Conservation (phyloP, 2,113 vertebrate species). For the Grammomys surdaster region DNA sequence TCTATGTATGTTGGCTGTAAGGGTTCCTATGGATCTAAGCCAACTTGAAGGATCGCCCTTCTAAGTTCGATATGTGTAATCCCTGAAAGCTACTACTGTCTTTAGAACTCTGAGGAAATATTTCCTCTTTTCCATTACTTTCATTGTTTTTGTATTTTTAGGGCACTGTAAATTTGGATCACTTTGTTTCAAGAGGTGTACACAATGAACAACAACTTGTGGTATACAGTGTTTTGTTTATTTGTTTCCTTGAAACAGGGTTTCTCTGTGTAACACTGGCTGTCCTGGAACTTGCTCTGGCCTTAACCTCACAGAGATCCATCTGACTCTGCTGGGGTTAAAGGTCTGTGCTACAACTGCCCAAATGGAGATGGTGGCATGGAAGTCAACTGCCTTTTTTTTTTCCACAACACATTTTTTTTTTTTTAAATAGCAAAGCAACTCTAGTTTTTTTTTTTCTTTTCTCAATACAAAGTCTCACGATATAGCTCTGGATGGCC, state of each 20-base stretch:
- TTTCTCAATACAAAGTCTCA: background rate
- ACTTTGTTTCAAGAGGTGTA: slow-evolving; percentile 40
- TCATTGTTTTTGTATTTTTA: slow-evolving; percentile 50
- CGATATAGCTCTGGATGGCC: background rate
- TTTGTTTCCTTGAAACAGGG: background rate
- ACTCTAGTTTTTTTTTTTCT: background rate
- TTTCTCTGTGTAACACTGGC: background rate
- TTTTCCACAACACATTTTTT: background rate
- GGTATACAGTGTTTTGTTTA: background rate
- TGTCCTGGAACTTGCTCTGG: background rate
- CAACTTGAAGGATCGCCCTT: slow-evolving; percentile 53
- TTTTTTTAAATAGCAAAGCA: slow-evolving; percentile 36
- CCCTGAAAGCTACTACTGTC: slow-evolving; percentile 28
- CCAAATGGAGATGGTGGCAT: background rate
- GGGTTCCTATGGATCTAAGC: slow-evolving; percentile 52
- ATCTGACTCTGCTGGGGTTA: background rate
- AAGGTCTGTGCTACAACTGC: background rate
- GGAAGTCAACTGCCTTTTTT: background rate
- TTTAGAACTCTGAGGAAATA: slow-evolving; percentile 28
- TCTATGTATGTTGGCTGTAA: slow-evolving; percentile 31
- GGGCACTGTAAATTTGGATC: background rate
- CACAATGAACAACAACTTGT: slow-evolving; percentile 11
- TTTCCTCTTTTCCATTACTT: slow-evolving; percentile 56
- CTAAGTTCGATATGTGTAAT: background rate
- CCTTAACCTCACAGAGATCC: background rate